Conservation (phyloP, 2,113 vertebrate genomes). For the Calyptommatus sinebrachiatus region DNA sequence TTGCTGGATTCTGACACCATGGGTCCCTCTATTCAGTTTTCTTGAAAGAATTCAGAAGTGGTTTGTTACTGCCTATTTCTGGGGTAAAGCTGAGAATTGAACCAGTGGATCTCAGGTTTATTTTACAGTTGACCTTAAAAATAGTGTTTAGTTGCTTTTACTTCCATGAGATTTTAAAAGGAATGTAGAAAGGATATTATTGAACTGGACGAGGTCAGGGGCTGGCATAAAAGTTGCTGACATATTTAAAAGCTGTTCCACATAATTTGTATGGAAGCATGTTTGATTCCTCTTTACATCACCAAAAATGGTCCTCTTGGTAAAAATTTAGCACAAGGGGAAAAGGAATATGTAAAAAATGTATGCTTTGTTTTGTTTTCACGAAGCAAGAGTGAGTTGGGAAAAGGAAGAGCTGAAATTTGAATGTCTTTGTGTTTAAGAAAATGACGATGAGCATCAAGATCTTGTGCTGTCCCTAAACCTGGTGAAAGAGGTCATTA, state of each 20-base stretch:
- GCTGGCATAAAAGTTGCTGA: background rate
- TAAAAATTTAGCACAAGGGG: background rate
- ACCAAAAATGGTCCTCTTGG: background rate
- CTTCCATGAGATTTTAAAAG: background rate
- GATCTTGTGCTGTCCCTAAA: constrained; percentile 82
- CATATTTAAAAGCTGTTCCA: no score
- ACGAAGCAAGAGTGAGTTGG: background rate
- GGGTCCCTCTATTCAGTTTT: no score
- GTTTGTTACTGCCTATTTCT: no score
- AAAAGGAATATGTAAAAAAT: background rate
- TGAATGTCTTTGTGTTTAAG: constrained; percentile 63
- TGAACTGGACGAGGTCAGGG: background rate
- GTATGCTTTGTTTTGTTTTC: no score
- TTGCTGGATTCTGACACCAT: no score
- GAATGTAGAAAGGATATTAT: background rate
- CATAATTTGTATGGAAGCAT: no score
- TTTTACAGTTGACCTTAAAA: background rate
- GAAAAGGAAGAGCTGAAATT: background rate
- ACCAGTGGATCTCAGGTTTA: no score
- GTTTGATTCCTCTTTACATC: background rate
- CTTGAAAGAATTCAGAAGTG: no score
- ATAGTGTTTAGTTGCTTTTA: background rate
- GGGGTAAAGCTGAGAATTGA: no score
- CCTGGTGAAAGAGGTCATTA: constrained; percentile 86
- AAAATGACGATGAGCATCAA: constrained; percentile 80